Conservation (phyloP, 2,888 invertebrate species). For the Tridacna crocea region DNA sequence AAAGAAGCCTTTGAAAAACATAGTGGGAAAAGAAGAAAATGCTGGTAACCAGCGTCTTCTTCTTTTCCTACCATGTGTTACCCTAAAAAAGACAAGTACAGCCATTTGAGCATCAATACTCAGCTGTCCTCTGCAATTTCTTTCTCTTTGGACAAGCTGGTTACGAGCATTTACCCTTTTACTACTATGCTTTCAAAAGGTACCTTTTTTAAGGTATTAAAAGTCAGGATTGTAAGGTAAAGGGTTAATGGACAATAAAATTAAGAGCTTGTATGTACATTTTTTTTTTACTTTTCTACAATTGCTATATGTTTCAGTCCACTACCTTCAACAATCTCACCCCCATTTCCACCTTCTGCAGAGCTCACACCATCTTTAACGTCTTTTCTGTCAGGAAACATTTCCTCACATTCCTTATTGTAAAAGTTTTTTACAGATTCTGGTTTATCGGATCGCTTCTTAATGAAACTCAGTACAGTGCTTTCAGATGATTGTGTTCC, state of each 20-base stretch:
- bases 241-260: too few relatives aligned
- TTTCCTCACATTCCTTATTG: neutral
- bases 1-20: neutral
- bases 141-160: neutral
- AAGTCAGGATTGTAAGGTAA: too few relatives aligned
- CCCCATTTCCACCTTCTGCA: too few relatives aligned
- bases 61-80: neutral
- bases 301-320: too few relatives aligned
- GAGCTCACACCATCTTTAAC: neutral
- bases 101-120: too few relatives aligned
- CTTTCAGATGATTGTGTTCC: constrained; percentile 59
- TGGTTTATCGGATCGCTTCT: neutral
- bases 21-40: neutral
- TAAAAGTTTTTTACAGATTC: neutral
- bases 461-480: neutral
- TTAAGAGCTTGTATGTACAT: too few relatives aligned
- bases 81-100: too few relatives aligned
- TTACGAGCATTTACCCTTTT: too few relatives aligned
- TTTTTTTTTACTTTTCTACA: too few relatives aligned
- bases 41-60: neutral
- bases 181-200: too few relatives aligned
- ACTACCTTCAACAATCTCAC: neutral
- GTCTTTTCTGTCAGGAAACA: neutral
- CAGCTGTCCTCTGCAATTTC: too few relatives aligned
- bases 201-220: too few relatives aligned